Percentiles rank a stretch among this genome's conserved stretches.
phyloP scores from a whole-genome alignment of 2,888 invertebrate species.

The Ormia ochracea region DNA sequence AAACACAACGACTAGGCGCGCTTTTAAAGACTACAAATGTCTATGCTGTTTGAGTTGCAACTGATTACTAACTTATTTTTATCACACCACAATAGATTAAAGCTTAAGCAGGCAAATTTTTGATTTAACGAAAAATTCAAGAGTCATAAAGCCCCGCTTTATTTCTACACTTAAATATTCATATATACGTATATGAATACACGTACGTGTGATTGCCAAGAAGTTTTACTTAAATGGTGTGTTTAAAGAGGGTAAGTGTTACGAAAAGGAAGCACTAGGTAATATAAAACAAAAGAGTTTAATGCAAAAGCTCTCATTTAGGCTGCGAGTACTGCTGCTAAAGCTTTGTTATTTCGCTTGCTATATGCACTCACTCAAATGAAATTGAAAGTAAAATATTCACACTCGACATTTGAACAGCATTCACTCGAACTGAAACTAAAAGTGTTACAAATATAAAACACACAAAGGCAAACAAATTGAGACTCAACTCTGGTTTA shows the following conservation, averaged over 20 bases:
- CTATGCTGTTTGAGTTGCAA: constrained; percentile 76
- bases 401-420: neutral
- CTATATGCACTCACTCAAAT: constrained; percentile 29
- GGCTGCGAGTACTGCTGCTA: neutral
- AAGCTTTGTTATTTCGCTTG: constrained; percentile 13
- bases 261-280: constrained; percentile 52
- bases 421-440: constrained; percentile 23
- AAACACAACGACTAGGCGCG: constrained; percentile 65
- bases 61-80: constrained; percentile 77
- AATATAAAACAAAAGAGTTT: neutral
- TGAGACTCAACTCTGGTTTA: constrained; percentile 49
- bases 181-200: neutral
- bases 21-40: constrained; percentile 67
- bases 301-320: neutral
- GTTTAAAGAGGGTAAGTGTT: constrained; percentile 43
- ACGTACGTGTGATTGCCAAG: neutral
- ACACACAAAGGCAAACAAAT: neutral
- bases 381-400: constrained; percentile 53
- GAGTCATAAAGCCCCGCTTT: constrained; percentile 16
- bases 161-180: neutral
- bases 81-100: constrained; percentile 76
- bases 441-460: constrained; percentile 1
- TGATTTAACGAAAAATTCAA: constrained; percentile 23
- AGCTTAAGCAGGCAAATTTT: constrained; percentile 65
- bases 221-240: neutral